Conservation (phyloP, 2,113 vertebrate genomes). For the Plotosus lineatus region DNA sequence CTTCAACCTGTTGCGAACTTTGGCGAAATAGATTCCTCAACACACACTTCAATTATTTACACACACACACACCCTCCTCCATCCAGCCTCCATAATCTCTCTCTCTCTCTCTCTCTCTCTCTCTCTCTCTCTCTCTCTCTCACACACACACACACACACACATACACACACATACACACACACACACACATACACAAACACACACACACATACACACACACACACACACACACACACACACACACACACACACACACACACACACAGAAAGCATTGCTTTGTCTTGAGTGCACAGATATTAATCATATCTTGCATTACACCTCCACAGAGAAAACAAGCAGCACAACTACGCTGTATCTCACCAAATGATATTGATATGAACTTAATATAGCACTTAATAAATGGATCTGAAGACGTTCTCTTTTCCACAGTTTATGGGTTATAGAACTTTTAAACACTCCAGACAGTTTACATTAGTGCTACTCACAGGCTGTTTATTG, state of each 20-base stretch:
- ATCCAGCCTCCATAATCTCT: constrained; percentile 1
- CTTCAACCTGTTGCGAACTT: constrained; percentile 15
- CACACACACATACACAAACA: constrained; percentile 30
- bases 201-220: not conserved
- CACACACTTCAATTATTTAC: constrained; percentile 15
- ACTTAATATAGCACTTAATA: constrained; percentile 45
- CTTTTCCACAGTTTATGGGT: constrained; percentile 10
- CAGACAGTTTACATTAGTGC: constrained; percentile 42
- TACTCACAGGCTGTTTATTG: constrained; percentile 29
- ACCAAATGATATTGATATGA: constrained; percentile 48
- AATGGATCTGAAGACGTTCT: constrained; percentile 23
- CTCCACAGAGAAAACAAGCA: constrained; percentile 44
- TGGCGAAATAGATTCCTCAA: constrained; percentile 21
- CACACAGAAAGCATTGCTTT: constrained; percentile 10
- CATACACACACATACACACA: constrained; percentile 32
- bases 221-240: constrained; percentile 18
- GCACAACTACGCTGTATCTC: constrained; percentile 32
- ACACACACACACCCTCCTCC: constrained; percentile 7
- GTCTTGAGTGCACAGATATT: constrained; percentile 32
- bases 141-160: not conserved
- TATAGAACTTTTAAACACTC: constrained; percentile 45
- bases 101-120: constrained; percentile 10
- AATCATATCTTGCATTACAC: constrained; percentile 48
- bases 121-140: not conserved
- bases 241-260: constrained; percentile 35